phyloP scores from a whole-genome alignment of 2,113 vertebrate species.

The Pagrus major region DNA sequence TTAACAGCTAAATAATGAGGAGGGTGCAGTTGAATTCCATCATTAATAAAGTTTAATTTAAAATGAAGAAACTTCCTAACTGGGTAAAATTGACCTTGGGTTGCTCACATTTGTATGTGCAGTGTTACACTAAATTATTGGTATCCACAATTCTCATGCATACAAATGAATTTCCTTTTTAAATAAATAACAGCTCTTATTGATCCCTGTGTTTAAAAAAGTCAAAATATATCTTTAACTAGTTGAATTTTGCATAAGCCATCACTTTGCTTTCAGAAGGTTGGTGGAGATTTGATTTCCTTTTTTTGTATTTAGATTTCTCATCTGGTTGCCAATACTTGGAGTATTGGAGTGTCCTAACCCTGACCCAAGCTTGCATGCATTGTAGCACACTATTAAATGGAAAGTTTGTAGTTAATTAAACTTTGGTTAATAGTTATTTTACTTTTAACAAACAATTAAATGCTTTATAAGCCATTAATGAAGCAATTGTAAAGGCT shows the following conservation, averaged over 20 bases:
- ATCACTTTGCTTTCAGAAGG: not conserved
- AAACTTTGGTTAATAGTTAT: too few species aligned
- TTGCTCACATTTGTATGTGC: not conserved
- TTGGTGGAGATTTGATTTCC: not conserved
- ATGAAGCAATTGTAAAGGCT: too few species aligned
- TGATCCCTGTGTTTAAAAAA: not conserved
- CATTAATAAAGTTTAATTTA: not conserved
- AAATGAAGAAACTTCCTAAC: not conserved
- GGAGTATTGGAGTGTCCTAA: not conserved
- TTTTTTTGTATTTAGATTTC: not conserved
- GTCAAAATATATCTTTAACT: not conserved
- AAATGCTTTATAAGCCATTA: too few species aligned
- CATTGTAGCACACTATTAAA: not conserved
- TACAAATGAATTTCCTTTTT: not conserved
- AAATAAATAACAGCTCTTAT: not conserved
- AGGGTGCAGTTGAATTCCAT: not conserved
- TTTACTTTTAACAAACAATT: too few species aligned
- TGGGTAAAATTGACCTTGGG: not conserved
- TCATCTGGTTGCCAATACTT: not conserved
- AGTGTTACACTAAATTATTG: conserved; percentile 10
- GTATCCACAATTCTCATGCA: not conserved
- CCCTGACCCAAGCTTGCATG: not conserved
- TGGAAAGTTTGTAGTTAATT: too few species aligned
- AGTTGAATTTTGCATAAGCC: not conserved
- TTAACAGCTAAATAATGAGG: not conserved